Conservation (phyloP, 2,113 vertebrate species). For the Myanophis thanlyinensis region DNA sequence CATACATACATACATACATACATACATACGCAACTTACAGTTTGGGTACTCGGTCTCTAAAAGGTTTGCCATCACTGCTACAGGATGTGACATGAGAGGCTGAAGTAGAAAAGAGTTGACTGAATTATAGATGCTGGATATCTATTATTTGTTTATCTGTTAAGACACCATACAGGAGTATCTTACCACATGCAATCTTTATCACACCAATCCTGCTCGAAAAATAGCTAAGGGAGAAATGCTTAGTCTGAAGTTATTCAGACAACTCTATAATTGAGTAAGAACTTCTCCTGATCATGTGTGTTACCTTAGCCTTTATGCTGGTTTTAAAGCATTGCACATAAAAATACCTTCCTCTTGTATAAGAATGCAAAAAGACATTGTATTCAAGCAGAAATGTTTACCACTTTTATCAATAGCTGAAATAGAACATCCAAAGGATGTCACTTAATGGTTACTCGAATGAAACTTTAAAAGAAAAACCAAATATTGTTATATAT, state of each 20-base stretch:
- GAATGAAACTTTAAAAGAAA: not conserved
- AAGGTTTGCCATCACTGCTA: too few relatives aligned
- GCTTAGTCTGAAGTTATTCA: not conserved
- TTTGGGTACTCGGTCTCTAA: too few relatives aligned
- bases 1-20: too few relatives aligned
- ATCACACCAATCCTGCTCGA: not conserved
- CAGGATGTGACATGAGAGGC: not conserved
- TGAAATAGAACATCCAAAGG: not conserved
- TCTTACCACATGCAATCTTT: not conserved
- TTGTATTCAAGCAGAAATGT: not conserved
- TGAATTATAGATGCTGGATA: not conserved
- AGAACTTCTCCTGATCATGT: not conserved
- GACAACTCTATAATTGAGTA: not conserved
- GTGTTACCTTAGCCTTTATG: not conserved
- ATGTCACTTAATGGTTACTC: not conserved
- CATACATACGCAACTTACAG: too few relatives aligned
- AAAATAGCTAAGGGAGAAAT: not conserved
- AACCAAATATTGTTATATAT: slow-evolving; percentile 16
- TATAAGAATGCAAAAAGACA: not conserved
- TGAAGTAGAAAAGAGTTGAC: not conserved
- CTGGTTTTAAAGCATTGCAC: not conserved
- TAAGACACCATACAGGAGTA: not conserved
- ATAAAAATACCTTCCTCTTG: not conserved
- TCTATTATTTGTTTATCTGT: not conserved
- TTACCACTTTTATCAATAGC: not conserved